phyloP scores from a whole-genome alignment of 2,113 vertebrate species.

The Heloderma charlesbogerti region DNA sequence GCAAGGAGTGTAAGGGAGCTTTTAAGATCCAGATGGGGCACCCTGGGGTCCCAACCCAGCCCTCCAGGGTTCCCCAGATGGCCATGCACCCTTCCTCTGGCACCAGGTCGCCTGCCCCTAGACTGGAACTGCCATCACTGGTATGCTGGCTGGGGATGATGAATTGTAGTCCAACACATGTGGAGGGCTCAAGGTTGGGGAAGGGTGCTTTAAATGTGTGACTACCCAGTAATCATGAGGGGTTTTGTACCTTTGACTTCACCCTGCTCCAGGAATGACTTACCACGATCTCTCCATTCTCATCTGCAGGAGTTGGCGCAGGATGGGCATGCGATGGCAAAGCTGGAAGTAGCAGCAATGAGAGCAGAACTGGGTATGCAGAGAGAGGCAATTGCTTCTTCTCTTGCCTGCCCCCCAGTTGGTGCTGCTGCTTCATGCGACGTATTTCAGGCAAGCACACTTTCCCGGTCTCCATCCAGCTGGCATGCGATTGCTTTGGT shows the following conservation, averaged over 20 bases:
- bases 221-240: neutral
- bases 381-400: neutral
- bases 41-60: no score
- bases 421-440: neutral
- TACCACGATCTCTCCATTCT: conserved; percentile 24
- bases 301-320: neutral
- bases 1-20: no score
- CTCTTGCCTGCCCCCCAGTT: neutral
- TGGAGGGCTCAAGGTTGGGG: neutral
- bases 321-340: neutral
- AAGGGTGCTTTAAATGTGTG: neutral
- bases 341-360: neutral
- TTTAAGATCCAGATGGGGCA: no score
- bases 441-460: neutral
- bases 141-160: no score
- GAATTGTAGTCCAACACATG: neutral
- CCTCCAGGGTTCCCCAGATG: no score
- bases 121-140: no score
- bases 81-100: no score
- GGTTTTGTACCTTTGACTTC: neutral
- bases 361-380: neutral
- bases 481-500: neutral
- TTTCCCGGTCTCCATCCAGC: conserved; percentile 18
- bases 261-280: neutral
- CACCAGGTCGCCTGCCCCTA: no score